These are phyloP conservation scores for Amblyraja radiata DNA, from an alignment of 2,797 vertebrate species.

Conservation along the genomic window DNA sequence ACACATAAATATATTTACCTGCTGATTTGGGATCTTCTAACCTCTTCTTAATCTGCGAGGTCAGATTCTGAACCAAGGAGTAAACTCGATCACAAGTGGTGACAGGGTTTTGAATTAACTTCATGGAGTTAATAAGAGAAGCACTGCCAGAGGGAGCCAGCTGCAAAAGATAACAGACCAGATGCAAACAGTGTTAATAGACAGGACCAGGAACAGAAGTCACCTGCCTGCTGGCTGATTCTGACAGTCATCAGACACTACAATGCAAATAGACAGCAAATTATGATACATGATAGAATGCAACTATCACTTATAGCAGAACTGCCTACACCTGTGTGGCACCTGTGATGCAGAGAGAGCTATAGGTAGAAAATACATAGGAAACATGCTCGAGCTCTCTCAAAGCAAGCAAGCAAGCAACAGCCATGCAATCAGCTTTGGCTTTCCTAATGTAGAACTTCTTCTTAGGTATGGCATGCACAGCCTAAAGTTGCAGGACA, in stretches of 20 bases:
- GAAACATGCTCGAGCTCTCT: neutral
- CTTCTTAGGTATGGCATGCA: too few relatives aligned
- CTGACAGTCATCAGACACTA: neutral
- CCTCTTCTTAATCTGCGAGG: constrained; percentile 78
- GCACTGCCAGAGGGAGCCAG: constrained; percentile 78
- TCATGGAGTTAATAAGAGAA: constrained; percentile 87
- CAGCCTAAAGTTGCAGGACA: too few relatives aligned
- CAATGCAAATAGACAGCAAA: neutral
- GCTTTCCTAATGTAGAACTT: neutral
- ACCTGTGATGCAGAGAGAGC: neutral
- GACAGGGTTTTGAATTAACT: constrained; percentile 82
- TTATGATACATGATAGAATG: neutral
- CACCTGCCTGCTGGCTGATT: neutral
- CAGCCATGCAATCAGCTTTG: neutral
- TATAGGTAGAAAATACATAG: neutral
- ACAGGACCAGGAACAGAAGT: neutral
- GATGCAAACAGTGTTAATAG: neutral
- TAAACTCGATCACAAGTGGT: constrained; percentile 82
- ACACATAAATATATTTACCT: constrained; percentile 55
- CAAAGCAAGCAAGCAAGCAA: neutral
- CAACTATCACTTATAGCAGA: too few relatives aligned
- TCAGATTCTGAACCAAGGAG: constrained; percentile 85
- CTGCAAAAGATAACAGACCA: constrained; percentile 51
- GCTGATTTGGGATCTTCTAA: constrained; percentile 89
- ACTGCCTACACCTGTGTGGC: too few relatives aligned